These are phyloP conservation scores for Myotis daubentonii DNA, from an alignment of 2,797 vertebrate genomes.

Conservation along the genomic window DNA sequence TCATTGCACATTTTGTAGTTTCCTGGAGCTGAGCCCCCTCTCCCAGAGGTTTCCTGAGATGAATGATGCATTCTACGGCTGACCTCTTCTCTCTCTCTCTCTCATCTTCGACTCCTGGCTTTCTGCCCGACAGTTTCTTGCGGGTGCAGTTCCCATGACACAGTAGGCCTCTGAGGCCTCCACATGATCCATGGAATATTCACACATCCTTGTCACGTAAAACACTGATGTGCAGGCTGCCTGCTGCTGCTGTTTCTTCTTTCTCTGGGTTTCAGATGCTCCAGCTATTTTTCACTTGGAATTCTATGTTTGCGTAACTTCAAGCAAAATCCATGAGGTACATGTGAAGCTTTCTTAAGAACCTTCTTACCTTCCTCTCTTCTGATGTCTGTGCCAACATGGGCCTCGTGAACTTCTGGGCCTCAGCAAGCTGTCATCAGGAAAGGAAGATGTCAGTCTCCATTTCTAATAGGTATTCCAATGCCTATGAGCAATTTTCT, in stretches of 20 bases:
- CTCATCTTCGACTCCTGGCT: conserved; percentile 51
- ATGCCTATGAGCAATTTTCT: neutral
- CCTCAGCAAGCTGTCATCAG: neutral
- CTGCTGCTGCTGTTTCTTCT: neutral
- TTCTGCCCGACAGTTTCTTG: conserved; percentile 32
- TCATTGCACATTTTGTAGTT: neutral
- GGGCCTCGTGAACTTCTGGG: neutral
- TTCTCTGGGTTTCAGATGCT: neutral
- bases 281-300: neutral
- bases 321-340: neutral
- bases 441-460: neutral
- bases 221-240: neutral
- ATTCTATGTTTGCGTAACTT: neutral
- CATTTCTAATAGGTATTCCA: neutral
- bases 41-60: conserved; percentile 30
- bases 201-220: conserved; percentile 13
- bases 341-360: neutral
- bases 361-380: neutral
- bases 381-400: neutral
- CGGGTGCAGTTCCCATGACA: conserved; percentile 61
- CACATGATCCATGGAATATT: neutral
- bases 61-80: conserved; percentile 27
- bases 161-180: conserved; percentile 12
- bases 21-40: neutral
- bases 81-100: conserved; percentile 49